A percentile compares a stretch with the other conserved stretches of the same genome.
These are phyloP conservation scores for Helarctos malayanus DNA, from an alignment of 2,797 vertebrate genomes.

Conservation along the genomic window DNA sequence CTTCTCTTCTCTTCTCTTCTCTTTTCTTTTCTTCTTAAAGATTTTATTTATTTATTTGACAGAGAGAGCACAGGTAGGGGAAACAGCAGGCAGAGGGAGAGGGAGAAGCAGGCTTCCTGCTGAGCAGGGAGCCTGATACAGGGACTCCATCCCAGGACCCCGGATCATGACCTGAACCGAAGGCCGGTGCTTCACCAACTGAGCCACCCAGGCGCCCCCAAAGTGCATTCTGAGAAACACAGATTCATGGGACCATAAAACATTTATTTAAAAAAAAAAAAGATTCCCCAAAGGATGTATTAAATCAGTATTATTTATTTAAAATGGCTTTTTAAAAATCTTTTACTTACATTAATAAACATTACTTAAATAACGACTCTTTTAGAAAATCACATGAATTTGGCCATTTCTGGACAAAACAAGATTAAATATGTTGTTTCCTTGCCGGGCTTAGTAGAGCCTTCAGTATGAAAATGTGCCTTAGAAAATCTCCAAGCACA, in stretches of 20 bases:
- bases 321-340: constrained; percentile 30
- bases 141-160: too few species aligned
- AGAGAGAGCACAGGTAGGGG: too few species aligned
- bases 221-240: constrained; percentile 44
- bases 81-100: too few species aligned
- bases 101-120: too few species aligned
- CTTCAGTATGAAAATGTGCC: not conserved
- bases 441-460: not conserved
- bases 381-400: constrained; percentile 9
- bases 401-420: not conserved
- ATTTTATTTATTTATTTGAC: too few species aligned
- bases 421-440: constrained; percentile 33
- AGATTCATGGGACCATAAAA: not conserved
- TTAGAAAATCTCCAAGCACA: not conserved
- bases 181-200: not conserved
- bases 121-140: too few species aligned
- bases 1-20: too few species aligned
- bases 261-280: not conserved
- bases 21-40: too few species aligned
- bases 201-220: not conserved
- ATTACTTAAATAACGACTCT: constrained; percentile 26
- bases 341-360: constrained; percentile 49
- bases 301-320: constrained; percentile 61
- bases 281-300: not conserved
- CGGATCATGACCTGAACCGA: not conserved